These are phyloP conservation scores for Molossus molossus DNA, from an alignment of 2,797 vertebrate genomes.

Conservation along the genomic window DNA sequence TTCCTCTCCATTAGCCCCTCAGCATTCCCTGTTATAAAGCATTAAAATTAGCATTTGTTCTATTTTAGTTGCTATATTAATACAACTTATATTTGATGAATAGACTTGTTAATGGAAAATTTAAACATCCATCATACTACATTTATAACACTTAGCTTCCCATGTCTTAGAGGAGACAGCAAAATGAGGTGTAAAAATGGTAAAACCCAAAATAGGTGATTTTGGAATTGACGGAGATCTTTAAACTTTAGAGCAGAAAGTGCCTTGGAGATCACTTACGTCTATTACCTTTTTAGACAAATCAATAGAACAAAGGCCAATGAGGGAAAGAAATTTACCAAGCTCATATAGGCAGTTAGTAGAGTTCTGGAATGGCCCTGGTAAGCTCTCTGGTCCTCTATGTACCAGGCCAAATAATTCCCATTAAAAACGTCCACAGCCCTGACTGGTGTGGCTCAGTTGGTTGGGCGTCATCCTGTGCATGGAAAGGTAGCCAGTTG, in stretches of 20 bases:
- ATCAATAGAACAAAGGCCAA: not conserved
- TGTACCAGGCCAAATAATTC: not conserved
- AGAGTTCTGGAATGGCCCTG: not conserved
- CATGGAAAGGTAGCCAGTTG: too few relatives aligned
- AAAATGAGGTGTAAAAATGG: slow-evolving; percentile 51
- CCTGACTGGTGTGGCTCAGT: too few relatives aligned
- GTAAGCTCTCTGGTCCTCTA: not conserved
- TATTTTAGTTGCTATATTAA: slow-evolving; percentile 67
- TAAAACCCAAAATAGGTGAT: slow-evolving; percentile 54
- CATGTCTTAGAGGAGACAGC: not conserved
- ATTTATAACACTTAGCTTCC: slow-evolving; percentile 48
- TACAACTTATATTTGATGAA: slow-evolving; percentile 68
- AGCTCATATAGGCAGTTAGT: not conserved
- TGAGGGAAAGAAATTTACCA: not conserved
- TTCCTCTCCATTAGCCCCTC: slow-evolving; percentile 14
- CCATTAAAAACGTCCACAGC: not conserved
- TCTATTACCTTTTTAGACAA: not conserved
- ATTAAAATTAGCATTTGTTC: slow-evolving; percentile 64
- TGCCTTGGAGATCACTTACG: not conserved
- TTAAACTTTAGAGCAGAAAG: slow-evolving; percentile 28
- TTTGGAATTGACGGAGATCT: slow-evolving; percentile 62
- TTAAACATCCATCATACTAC: slow-evolving; percentile 60
- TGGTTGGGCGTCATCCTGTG: too few relatives aligned
- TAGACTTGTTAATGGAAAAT: slow-evolving; percentile 70
- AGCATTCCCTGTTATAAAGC: slow-evolving; percentile 34